Base-by-base conservation (phyloP, 2,797 vertebrate genomes). In the Microcaecilia unicolor region DNA sequence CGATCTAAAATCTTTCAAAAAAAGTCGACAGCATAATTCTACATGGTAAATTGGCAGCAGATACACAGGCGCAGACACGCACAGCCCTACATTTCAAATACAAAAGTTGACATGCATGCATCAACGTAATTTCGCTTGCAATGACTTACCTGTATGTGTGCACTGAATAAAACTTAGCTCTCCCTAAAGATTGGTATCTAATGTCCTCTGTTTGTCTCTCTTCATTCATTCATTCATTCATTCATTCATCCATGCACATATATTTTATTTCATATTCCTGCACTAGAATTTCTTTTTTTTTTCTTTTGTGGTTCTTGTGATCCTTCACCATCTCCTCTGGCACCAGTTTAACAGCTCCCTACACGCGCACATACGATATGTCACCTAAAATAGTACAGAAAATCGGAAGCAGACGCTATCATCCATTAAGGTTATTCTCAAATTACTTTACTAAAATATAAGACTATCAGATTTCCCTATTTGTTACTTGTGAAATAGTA, bases 331-430 rank as follows among this genome's bases (percentile, higher is more conserved):
- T 65, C 67, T 56, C 42, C 47, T 55, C 54, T 48, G 14, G 4
- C 68, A 68, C 58, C 53, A 56, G 46, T 70, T 78, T 73, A 43
- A 40, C 70, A 61, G 77, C n/a, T 64, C 74, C 66, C 48, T 69
- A 58, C 24, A 30, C 60, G 58, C 66, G 70, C 67, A 81, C 70
- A 61, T 70, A 62, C 58, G 63, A 41, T 55, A 48, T 37, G 60
- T 48, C 68, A 67, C 69, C 29, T 32, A 26, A 48, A n/a, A n/a
- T n/a, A 43, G 20, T 9, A 29, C 11, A 3, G 2, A 8, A 6
- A 25, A 34, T 22, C 1, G n/a, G 21, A 30, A 48, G 10, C 11
- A 4, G 19, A 7, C 30, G 36, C 5, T 11, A 3, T 25, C 31
- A 47, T 18, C 48, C 33, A 7, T 50, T 39, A 33, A 33, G 15